These are phyloP conservation scores for Chrysaora quinquecirrha DNA, from an alignment of 30 jellyfish, hydroid and myxozoan genomes.

Conservation along the genomic window DNA sequence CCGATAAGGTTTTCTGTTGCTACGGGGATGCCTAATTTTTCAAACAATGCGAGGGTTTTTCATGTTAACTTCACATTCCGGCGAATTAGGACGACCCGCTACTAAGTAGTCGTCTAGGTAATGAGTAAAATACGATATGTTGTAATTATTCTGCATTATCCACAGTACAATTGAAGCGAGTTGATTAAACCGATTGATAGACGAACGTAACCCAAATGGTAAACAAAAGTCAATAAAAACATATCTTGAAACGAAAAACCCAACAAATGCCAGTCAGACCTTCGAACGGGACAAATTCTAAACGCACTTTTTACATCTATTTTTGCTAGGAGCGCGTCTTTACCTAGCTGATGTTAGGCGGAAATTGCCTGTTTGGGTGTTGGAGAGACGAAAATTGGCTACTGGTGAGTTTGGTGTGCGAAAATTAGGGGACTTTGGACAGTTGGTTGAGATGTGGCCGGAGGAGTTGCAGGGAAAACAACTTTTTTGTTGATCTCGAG, in stretches of 20 bases:
- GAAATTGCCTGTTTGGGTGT: neutral
- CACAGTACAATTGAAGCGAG: neutral
- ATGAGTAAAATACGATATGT: neutral
- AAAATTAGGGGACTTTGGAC: neutral
- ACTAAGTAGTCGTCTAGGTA: neutral
- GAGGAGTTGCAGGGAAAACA: neutral
- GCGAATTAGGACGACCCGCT: neutral
- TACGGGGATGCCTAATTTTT: neutral
- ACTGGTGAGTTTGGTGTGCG: neutral
- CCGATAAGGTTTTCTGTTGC: conserved; percentile 2
- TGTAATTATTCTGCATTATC: conserved; percentile 6
- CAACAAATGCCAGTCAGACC: neutral
- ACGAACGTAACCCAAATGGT: neutral
- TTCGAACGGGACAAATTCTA: neutral
- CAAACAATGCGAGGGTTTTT: neutral
- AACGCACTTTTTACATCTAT: neutral
- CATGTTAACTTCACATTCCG: neutral
- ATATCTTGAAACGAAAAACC: neutral
- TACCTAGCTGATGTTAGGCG: neutral
- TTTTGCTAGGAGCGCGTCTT: neutral
- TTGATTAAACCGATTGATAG: neutral
- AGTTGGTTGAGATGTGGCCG: neutral
- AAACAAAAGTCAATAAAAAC: neutral
- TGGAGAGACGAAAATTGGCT: neutral
- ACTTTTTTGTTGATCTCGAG: too few relatives aligned